Conservation (phyloP, 2,797 vertebrate genomes). For the Neosilurus mollespiculum region DNA sequence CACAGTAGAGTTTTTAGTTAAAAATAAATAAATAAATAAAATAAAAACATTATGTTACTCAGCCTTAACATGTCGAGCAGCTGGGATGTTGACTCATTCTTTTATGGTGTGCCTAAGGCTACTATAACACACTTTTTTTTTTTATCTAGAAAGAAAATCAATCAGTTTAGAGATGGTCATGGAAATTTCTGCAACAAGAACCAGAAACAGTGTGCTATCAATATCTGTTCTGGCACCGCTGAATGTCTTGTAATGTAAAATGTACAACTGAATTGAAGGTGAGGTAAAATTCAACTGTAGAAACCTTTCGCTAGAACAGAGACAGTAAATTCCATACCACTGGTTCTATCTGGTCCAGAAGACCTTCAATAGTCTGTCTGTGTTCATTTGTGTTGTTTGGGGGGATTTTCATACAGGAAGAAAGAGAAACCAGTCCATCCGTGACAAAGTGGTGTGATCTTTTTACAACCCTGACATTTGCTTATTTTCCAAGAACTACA, state of each 20-base stretch:
- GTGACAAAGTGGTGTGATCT: neutral
- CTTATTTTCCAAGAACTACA: neutral
- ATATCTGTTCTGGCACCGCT: constrained; percentile 1
- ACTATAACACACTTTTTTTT: constrained; percentile 5
- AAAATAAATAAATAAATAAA: neutral
- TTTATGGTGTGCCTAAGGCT: constrained; percentile 12
- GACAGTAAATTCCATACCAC: constrained; percentile 14
- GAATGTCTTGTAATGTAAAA: neutral
- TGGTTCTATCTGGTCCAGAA: constrained; percentile 1
- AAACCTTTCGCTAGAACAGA: constrained; percentile 1
- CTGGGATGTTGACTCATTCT: constrained; percentile 27
- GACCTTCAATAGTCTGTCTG: neutral
- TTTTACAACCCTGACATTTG: neutral
- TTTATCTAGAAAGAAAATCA: constrained; percentile 8
- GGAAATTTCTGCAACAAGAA: constrained; percentile 17
- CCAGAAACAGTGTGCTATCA: constrained; percentile 18
- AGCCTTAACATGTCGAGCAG: constrained; percentile 19
- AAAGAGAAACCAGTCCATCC: neutral
- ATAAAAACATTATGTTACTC: neutral
- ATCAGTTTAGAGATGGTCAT: constrained; percentile 17
- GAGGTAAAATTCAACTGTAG: neutral
- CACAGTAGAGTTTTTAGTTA: constrained; percentile 10
- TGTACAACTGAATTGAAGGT: neutral
- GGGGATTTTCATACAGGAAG: neutral
- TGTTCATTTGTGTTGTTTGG: neutral